Base-by-base conservation (phyloP, 2,797 vertebrate genomes). In the Enteromius argenteus region DNA sequence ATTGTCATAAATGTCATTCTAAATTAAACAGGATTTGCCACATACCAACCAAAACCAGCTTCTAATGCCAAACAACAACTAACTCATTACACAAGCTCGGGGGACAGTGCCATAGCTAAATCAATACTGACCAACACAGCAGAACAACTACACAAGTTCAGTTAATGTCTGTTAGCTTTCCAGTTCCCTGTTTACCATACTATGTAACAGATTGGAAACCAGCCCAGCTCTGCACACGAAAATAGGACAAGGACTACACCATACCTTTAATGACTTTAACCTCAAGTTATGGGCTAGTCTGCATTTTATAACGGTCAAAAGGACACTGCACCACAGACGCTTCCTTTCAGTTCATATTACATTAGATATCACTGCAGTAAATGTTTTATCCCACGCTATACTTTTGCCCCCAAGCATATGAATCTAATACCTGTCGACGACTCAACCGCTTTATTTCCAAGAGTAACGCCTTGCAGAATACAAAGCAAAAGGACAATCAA, bases 251-350 rank as follows among this genome's bases (percentile, higher is more conserved):
- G 21, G 39, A 78, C 39, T 78, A 30, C 13, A 27, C 4, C 58
- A 44, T 51, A 27, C 8, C 80, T 64, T 82, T 51, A 74, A 51
- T 66, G 71, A 27, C 56, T 82, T 82, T 21, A 64, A 82, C 58
- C 75, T 30, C 42, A 23, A 64, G 69, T 44, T 46, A 37, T 5
- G 14, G 56, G 42, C 23, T 27, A 46, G 37, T 35, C 30, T 21
- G 35, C 49, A 58, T 72, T 71, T 80, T 71, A 60, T n/a, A 62
- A 32, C 0, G 13, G 68, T 60, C 53, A 81, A 72, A 81, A 46
- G 68, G 68, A 81, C 69, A 81, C 56, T 62, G 80, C 69, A 49
- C 39, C 80, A 81, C 30, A 46, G 56, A 73, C 14, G 0, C 56
- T 62, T 78, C 19, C 56, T 32, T 46, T 46, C 23, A 21, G 75